Conservation (phyloP, 1,140 invertebrate species). For the Nautilus pompilius region DNA sequence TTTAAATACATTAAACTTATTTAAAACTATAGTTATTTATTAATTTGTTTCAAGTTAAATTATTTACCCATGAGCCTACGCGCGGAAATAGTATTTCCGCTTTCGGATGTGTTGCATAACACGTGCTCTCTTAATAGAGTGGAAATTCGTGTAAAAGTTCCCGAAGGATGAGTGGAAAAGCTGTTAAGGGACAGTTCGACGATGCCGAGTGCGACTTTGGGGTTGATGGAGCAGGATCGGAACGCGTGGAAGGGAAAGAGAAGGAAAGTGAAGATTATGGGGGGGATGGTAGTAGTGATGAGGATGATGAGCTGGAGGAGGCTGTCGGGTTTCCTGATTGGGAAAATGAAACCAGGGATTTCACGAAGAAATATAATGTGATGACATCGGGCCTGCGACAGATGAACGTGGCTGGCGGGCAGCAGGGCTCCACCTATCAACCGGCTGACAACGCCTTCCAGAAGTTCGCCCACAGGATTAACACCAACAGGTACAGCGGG, state of each 20-base stretch:
- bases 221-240: conserved; percentile 1
- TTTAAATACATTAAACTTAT: too few relatives aligned
- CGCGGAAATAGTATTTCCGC: too few relatives aligned
- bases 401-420: conserved; percentile 5
- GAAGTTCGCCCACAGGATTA: neutral
- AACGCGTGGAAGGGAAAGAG: conserved; percentile 17
- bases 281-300: conserved; percentile 34
- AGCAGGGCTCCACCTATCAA: neutral
- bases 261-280: conserved; percentile 33
- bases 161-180: too few relatives aligned
- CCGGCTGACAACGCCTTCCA: neutral
- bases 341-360: conserved; percentile 38
- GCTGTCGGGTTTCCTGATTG: too few relatives aligned
- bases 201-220: neutral
- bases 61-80: too few relatives aligned
- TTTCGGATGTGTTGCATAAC: too few relatives aligned
- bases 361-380: conserved; percentile 51
- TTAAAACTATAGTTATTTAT: too few relatives aligned
- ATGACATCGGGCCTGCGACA: conserved; percentile 3
- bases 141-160: too few relatives aligned
- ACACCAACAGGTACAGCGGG: conserved; percentile 2
- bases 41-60: too few relatives aligned
- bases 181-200: conserved; percentile 4
- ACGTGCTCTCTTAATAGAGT: too few relatives aligned
- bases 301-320: conserved; percentile 48